These are phyloP conservation scores for Sinocyclocheilus anophthalmus DNA, from an alignment of 2,113 vertebrate genomes.

Conservation along the genomic window DNA sequence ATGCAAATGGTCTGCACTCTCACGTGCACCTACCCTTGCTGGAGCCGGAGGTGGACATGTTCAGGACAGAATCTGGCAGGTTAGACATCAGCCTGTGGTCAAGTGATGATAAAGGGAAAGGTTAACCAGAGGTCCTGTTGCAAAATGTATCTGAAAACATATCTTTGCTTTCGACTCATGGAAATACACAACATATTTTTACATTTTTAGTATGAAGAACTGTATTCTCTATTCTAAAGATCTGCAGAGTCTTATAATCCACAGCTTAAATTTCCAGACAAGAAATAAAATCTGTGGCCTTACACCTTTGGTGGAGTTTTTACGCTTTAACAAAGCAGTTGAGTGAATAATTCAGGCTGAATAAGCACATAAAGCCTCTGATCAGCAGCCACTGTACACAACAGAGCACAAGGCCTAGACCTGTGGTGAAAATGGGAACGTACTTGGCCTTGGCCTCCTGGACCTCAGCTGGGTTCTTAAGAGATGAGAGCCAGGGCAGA, in stretches of 20 bases:
- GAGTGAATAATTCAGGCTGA: slow-evolving; percentile 43
- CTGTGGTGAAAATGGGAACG: slow-evolving; percentile 4
- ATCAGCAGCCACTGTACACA: slow-evolving; percentile 55
- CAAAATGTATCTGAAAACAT: background rate
- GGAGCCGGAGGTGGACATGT: slow-evolving; percentile 75
- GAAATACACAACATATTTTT: background rate
- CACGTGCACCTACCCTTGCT: slow-evolving; percentile 74
- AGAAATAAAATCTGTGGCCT: slow-evolving; percentile 34
- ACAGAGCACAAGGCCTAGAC: slow-evolving; percentile 38
- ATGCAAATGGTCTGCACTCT: slow-evolving; percentile 2
- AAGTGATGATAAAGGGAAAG: slow-evolving; percentile 22
- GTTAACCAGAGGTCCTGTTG: slow-evolving; percentile 16
- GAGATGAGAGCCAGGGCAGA: slow-evolving; percentile 86
- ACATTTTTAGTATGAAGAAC: background rate
- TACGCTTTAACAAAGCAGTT: slow-evolving; percentile 31
- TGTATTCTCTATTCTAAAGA: background rate
- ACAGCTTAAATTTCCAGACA: slow-evolving; percentile 39
- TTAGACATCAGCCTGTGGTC: slow-evolving; percentile 84
- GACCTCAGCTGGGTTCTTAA: slow-evolving; percentile 82
- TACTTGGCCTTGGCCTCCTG: slow-evolving; percentile 89
- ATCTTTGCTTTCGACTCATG: background rate
- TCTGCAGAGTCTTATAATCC: background rate
- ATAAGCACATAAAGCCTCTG: slow-evolving; percentile 45
- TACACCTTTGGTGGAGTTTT: slow-evolving; percentile 24
- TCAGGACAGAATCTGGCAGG: slow-evolving; percentile 85